A percentile compares a stretch with the other conserved stretches of the same genome.
Evolutionary conservation across 2,113 vertebrate genomes (phyloP).

Genomic region (Odocoileus virginianus): DNA sequence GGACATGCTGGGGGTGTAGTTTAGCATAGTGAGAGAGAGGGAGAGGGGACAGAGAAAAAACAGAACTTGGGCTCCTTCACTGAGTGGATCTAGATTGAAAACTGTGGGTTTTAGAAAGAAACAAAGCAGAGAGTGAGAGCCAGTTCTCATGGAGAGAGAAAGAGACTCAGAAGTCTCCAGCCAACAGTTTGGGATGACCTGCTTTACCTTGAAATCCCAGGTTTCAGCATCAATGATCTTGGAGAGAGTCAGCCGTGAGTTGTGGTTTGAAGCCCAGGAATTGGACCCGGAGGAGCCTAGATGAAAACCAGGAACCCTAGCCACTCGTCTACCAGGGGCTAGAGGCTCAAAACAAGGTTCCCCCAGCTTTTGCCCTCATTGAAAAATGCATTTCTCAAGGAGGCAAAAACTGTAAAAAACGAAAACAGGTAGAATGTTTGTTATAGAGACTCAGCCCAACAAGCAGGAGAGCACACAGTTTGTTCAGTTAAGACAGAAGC

Average conservation of each 20-base stretch:
- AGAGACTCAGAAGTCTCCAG: background rate
- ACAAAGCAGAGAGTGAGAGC: background rate
- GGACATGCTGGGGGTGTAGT: background rate
- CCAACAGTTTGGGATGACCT: background rate
- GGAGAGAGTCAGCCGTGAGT: background rate
- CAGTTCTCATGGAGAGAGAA: background rate
- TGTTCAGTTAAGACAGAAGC: background rate
- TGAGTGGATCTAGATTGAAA: rapidly evolving
- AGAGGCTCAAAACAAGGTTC: background rate
- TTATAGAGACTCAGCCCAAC: background rate
- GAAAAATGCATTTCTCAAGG: background rate
- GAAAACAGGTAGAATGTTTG: background rate
- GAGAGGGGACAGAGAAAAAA: background rate
- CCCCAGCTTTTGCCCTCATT: background rate
- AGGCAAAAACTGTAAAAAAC: background rate
- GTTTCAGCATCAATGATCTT: background rate
- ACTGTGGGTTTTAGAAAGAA: background rate
- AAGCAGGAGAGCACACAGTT: background rate
- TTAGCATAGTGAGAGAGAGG: background rate
- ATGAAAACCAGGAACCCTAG: background rate
- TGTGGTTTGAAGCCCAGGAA: background rate
- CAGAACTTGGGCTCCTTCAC: background rate
- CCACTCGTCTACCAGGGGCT: rapidly evolving
- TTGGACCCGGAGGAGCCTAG: rapidly evolving
- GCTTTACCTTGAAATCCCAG: background rate